Evolutionary conservation across 2,888 invertebrate species (phyloP).

Genomic region (Dorcus parallelipipedus): DNA sequence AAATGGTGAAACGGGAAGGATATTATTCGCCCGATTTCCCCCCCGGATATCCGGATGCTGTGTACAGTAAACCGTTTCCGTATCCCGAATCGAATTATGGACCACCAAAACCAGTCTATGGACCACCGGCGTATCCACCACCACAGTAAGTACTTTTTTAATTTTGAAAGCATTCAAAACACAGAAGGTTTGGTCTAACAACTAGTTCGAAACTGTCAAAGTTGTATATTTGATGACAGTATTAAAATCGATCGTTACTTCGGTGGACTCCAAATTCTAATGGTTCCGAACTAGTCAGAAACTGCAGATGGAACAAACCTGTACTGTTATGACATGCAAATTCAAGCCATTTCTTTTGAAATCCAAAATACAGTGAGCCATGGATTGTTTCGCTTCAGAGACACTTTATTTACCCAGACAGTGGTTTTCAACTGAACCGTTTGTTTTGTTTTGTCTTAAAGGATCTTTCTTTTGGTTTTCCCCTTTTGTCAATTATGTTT

Average conservation of each 20-base stretch:
- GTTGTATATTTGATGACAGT: too few relatives aligned
- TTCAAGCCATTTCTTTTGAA: conserved; percentile 1
- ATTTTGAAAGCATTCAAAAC: background rate
- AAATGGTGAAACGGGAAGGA: conserved; percentile 51
- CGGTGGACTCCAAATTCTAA: too few relatives aligned
- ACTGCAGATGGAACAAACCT: too few relatives aligned
- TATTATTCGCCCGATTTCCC: conserved; percentile 44
- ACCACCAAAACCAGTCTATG: conserved; percentile 40
- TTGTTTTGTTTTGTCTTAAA: too few relatives aligned
- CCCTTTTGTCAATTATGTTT: too few relatives aligned
- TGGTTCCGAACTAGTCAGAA: too few relatives aligned
- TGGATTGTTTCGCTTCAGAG: background rate
- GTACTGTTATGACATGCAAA: background rate
- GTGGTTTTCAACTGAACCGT: too few relatives aligned
- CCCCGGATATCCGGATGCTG: conserved; percentile 44
- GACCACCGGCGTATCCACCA: conserved; percentile 47
- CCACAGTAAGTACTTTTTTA: conserved; percentile 31
- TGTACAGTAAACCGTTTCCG: conserved; percentile 37
- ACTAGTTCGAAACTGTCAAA: too few relatives aligned
- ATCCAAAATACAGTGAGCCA: background rate
- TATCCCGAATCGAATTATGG: conserved; percentile 40
- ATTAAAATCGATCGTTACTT: too few relatives aligned
- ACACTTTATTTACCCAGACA: too few relatives aligned
- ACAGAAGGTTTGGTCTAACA: too few relatives aligned
- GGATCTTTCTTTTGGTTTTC: too few relatives aligned